Percentiles rank a stretch among this genome's conserved stretches.
phyloP scores from a whole-genome alignment of 2,888 invertebrate species.

The Junonia oenone region DNA sequence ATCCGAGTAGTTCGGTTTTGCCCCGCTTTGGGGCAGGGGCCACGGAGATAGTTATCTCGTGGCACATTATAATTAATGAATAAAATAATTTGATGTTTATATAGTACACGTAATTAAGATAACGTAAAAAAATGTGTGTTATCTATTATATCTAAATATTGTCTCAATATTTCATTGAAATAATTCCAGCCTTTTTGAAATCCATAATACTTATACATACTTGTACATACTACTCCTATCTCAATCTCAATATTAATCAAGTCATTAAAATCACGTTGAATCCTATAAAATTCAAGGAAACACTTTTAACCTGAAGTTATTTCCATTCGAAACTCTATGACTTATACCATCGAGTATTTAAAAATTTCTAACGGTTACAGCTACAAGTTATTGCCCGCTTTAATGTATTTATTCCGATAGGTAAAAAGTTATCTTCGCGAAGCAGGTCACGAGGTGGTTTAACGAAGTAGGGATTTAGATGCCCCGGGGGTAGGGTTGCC shows the following conservation, averaged over 20 bases:
- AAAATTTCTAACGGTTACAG: background rate
- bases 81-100: background rate
- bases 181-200: too few relatives aligned
- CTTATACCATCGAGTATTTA: background rate
- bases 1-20: slow-evolving; percentile 37
- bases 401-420: slow-evolving; percentile 17
- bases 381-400: background rate
- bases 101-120: too few relatives aligned
- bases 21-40: slow-evolving; percentile 4
- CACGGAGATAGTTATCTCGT: slow-evolving; percentile 14
- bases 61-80: slow-evolving; percentile 1
- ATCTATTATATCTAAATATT: too few relatives aligned
- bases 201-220: too few relatives aligned
- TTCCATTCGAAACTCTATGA: background rate
- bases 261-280: too few relatives aligned
- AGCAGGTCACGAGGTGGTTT: slow-evolving; percentile 30
- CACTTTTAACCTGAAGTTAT: background rate
- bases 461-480: slow-evolving; percentile 27
- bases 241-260: too few relatives aligned
- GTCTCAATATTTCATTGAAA: too few relatives aligned
- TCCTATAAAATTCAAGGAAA: too few relatives aligned
- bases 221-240: too few relatives aligned
- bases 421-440: slow-evolving; percentile 26
- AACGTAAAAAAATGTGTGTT: background rate
- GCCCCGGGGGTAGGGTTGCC: slow-evolving; percentile 22